phyloP scores from a whole-genome alignment of 2,888 invertebrate genomes.

The Dinocampus coccinellae region DNA sequence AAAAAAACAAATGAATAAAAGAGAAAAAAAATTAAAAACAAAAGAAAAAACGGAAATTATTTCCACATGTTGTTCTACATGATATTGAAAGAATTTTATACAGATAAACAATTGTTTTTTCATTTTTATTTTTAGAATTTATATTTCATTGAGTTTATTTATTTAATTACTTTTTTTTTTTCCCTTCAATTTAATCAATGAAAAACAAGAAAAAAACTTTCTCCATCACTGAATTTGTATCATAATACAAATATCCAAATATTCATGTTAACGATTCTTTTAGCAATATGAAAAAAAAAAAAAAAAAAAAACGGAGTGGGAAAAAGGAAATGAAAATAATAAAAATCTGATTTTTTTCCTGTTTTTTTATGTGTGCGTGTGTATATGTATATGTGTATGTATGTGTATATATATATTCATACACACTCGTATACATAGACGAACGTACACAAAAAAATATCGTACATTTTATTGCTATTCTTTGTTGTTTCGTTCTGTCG shows the following conservation, averaged over 20 bases:
- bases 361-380: too few species aligned
- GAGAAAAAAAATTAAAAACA: too few species aligned
- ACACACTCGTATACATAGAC: background rate
- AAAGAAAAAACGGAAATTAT: too few species aligned
- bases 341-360: too few species aligned
- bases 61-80: too few species aligned
- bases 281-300: background rate
- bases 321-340: background rate
- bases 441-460: background rate
- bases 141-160: too few species aligned
- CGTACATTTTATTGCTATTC: background rate
- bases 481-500: background rate
- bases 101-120: too few species aligned
- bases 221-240: background rate
- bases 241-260: background rate
- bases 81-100: too few species aligned
- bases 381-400: background rate
- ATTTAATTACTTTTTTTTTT: too few species aligned
- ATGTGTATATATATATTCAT: background rate
- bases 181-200: too few species aligned
- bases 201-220: background rate
- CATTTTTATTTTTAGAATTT: background rate
- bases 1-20: too few species aligned
- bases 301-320: background rate
- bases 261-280: background rate